Evolutionary conservation across 2,888 invertebrate genomes (phyloP).

Genomic region (Oligia fasciuncula): DNA sequence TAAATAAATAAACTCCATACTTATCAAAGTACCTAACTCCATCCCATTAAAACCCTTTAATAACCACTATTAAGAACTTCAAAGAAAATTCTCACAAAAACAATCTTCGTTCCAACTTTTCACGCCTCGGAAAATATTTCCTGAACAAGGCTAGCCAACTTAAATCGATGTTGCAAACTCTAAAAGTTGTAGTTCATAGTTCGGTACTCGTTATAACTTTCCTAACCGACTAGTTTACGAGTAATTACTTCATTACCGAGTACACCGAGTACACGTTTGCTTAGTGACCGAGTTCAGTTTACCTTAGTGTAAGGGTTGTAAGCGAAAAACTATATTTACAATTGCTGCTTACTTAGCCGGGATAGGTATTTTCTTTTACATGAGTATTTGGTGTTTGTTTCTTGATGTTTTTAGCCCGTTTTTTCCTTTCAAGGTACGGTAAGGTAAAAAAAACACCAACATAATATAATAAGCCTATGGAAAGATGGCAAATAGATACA

Average conservation of each 20-base stretch:
- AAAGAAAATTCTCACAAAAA: constrained; percentile 41
- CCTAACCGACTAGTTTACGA: constrained; percentile 53
- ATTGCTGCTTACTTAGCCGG: constrained; percentile 2
- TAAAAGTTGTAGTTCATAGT: constrained; percentile 51
- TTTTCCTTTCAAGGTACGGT: no score
- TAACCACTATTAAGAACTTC: constrained; percentile 7
- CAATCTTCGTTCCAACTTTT: constrained; percentile 46
- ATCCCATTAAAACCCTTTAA: background rate
- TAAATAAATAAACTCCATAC: background rate
- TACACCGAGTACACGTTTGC: constrained; percentile 60
- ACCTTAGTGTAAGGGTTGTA: constrained; percentile 38
- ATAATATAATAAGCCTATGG: no score
- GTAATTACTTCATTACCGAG: constrained; percentile 65
- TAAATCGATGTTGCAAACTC: constrained; percentile 64
- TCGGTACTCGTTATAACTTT: constrained; percentile 60
- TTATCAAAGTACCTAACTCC: background rate
- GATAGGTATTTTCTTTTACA: background rate
- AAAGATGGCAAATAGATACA: no score
- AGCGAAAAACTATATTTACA: constrained; percentile 39
- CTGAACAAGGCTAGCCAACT: constrained; percentile 55
- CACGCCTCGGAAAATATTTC: constrained; percentile 54
- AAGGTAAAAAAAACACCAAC: no score
- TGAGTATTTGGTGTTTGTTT: background rate
- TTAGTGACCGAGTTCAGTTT: constrained; percentile 46
- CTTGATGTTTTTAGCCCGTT: background rate